phyloP scores from a whole-genome alignment of 53 echinoderm and acorn worm genomes.

The Astropecten irregularis region DNA sequence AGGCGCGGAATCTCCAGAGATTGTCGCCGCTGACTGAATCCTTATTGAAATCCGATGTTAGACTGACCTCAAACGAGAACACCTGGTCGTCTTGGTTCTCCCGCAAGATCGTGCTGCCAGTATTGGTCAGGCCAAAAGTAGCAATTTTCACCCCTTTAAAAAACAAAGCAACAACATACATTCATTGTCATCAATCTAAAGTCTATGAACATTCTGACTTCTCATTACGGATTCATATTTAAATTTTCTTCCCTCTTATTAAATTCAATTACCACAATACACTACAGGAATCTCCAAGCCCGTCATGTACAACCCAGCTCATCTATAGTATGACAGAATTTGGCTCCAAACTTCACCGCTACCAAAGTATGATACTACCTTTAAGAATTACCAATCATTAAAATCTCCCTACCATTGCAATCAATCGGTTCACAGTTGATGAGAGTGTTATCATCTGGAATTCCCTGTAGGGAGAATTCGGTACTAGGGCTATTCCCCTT shows the following conservation, averaged over 20 bases:
- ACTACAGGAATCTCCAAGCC: too few relatives aligned
- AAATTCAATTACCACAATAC: too few relatives aligned
- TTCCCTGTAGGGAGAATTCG: conserved; percentile 56
- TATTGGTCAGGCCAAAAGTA: conserved; percentile 1
- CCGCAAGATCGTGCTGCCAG: conserved; percentile 8
- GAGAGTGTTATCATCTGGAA: conserved; percentile 24
- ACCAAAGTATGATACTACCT: too few relatives aligned
- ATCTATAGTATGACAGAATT: too few relatives aligned
- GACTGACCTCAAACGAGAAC: conserved; percentile 32
- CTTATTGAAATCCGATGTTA: conserved; percentile 18
- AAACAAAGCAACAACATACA: not conserved
- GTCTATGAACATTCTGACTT: too few relatives aligned
- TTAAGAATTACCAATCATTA: too few relatives aligned
- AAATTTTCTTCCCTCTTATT: too few relatives aligned
- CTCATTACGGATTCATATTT: too few relatives aligned
- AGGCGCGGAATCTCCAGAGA: conserved; percentile 44
- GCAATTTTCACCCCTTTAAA: conserved; percentile 33
- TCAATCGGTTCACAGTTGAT: conserved; percentile 57
- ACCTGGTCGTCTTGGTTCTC: conserved; percentile 43
- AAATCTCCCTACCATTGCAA: conserved; percentile 65
- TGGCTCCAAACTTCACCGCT: too few relatives aligned
- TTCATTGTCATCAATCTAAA: not conserved
- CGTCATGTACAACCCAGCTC: too few relatives aligned
- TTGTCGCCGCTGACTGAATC: not conserved
- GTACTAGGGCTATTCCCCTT: conserved; percentile 13